These are phyloP conservation scores for Regulus satrapa DNA, from an alignment of 2,113 vertebrate genomes.

Conservation along the genomic window DNA sequence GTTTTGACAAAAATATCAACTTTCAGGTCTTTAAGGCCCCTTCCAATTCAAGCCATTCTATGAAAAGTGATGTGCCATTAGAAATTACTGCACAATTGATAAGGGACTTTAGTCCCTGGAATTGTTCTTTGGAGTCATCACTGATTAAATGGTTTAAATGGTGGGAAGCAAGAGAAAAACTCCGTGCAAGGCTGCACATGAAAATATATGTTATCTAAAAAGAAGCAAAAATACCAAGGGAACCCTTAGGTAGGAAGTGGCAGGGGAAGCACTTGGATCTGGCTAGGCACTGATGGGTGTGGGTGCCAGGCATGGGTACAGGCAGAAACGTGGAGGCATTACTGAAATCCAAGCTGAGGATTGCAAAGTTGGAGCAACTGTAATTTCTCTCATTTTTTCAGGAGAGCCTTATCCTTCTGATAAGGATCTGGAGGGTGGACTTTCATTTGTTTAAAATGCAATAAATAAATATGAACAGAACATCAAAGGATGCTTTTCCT, in stretches of 20 bases:
- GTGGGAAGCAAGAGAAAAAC: neutral
- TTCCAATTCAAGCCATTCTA: neutral
- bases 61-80: neutral
- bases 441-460: neutral
- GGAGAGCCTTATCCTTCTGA: neutral
- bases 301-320: neutral
- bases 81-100: neutral
- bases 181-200: neutral
- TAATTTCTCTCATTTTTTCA: neutral
- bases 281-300: neutral
- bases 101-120: neutral
- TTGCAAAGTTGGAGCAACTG: neutral
- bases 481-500: neutral
- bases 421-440: neutral
- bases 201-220: neutral
- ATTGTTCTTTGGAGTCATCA: neutral
- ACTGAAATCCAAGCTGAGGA: neutral
- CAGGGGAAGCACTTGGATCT: neutral
- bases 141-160: neutral
- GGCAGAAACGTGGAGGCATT: neutral
- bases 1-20: neutral
- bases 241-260: accelerated
- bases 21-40: neutral
- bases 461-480: neutral
- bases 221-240: neutral